phyloP scores from a whole-genome alignment of 2,113 vertebrate genomes.

The Bucco capensis region DNA sequence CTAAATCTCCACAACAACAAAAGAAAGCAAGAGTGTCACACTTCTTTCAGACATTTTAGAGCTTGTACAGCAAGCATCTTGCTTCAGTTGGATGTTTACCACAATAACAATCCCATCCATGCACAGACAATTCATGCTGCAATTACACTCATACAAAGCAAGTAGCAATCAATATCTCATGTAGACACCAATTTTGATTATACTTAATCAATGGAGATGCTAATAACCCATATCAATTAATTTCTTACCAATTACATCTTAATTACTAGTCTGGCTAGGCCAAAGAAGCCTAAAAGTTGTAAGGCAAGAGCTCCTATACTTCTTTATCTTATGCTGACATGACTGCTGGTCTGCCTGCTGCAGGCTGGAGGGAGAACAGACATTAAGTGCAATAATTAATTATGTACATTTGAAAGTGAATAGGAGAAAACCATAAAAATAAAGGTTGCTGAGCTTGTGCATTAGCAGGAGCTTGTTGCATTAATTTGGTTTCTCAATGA shows the following conservation, averaged over 20 bases:
- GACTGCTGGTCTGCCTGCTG: neutral
- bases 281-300: constrained; percentile 7
- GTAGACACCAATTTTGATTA: constrained; percentile 53
- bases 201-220: constrained; percentile 65
- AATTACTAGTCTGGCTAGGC: constrained; percentile 60
- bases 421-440: neutral
- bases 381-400: constrained; percentile 63
- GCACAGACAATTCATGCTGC: constrained; percentile 50
- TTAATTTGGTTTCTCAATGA: constrained; percentile 61
- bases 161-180: constrained; percentile 63
- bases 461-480: constrained; percentile 47
- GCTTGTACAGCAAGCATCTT: constrained; percentile 32
- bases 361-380: neutral
- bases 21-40: neutral
- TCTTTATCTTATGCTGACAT: neutral
- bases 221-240: constrained; percentile 76
- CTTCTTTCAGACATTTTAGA: neutral
- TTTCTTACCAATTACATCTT: constrained; percentile 70
- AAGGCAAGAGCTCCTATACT: neutral
- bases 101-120: constrained; percentile 38
- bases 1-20: neutral
- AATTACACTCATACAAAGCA: constrained; percentile 54
- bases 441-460: constrained; percentile 25
- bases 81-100: constrained; percentile 28
- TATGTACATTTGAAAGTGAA: constrained; percentile 61